Evolutionary conservation across 1,140 invertebrate species (phyloP), one percentile per base, ranked within the genome.

Genomic region (Potamilus streckersoni): DNA sequence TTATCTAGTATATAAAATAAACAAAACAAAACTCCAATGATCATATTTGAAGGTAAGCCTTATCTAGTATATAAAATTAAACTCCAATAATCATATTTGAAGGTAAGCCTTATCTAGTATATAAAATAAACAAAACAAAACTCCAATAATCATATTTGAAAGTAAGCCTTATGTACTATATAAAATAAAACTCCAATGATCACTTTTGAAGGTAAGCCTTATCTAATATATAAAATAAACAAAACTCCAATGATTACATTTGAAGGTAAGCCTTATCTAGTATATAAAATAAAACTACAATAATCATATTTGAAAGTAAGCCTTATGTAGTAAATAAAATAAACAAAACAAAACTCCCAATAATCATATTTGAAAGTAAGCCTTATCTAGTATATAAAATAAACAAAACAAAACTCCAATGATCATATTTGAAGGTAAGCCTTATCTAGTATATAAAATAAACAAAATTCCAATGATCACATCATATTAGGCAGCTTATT

Each of bases 41-140:
- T n/a, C 27, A n/a, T 4, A 19, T 78, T 69, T 88, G 13, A 89
- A 88, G 82, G 87, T 89, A 74, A 68, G 73, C 63, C 15, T n/a
- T 17, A 67, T 55, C 20, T 17, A 68, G 70, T 23, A 31, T 27
- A 4, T 20, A 27, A 69, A n/a, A n/a, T n/a, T n/a, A 49, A 27
- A 56, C 6, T 57, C 19, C 19, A 57, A 5, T 55, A 12, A 20
- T n/a, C 27, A n/a, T 4, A 19, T 78, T 69, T 88, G 13, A 89
- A 88, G 82, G 87, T 89, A 74, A 68, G 73, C 63, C 15, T n/a
- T 17, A 67, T 55, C 20, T 17, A 68, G 70, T 23, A 31, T 27
- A 4, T 20, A 27, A 69, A n/a, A n/a, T n/a, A n/a, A n/a, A n/a
- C n/a, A n/a, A n/a, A n/a, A n/a, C n/a, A n/a, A 49, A 27, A 56